Percentiles rank a stretch among this genome's conserved stretches.
phyloP scores from a whole-genome alignment of 1,140 invertebrate species.

The Heliconius congener region DNA sequence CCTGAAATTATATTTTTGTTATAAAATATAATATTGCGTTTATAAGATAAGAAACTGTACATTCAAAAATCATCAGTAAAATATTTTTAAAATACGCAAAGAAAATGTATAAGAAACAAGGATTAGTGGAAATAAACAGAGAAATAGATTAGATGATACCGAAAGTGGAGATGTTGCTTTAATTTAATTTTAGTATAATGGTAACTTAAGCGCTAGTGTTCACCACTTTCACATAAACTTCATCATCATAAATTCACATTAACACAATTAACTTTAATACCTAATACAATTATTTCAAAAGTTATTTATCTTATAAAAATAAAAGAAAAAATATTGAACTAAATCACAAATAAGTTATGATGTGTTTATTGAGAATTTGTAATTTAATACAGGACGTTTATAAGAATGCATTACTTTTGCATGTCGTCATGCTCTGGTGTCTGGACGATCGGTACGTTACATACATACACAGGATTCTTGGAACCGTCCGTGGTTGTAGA shows the following conservation, averaged over 20 bases:
- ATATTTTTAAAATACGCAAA: too few species aligned
- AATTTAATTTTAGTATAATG: neutral
- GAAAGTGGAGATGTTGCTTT: neutral
- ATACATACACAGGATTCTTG: slow-evolving; percentile 49
- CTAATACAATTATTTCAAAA: too few species aligned
- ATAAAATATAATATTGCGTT: neutral
- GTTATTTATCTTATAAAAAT: too few species aligned
- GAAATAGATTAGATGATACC: neutral
- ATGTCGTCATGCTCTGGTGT: slow-evolving; percentile 59
- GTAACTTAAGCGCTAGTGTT: neutral
- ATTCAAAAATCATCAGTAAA: too few species aligned
- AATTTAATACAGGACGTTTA: slow-evolving; percentile 62
- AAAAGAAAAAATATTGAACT: neutral
- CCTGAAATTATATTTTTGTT: slow-evolving; percentile 1
- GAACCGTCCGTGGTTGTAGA: slow-evolving; percentile 57
- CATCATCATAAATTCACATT: too few species aligned
- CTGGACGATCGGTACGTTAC: slow-evolving; percentile 47
- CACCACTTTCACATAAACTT: too few species aligned
- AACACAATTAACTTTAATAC: too few species aligned
- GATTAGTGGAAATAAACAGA: neutral
- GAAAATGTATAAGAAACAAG: too few species aligned
- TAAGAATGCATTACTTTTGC: slow-evolving; percentile 68
- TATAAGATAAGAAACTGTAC: neutral
- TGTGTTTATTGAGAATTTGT: slow-evolving; percentile 41
- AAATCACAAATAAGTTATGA: neutral